Percentiles rank a stretch among this genome's conserved stretches.
Conservation (phyloP, 2,113 vertebrate species). For the Herpailurus yagouaroundi region DNA sequence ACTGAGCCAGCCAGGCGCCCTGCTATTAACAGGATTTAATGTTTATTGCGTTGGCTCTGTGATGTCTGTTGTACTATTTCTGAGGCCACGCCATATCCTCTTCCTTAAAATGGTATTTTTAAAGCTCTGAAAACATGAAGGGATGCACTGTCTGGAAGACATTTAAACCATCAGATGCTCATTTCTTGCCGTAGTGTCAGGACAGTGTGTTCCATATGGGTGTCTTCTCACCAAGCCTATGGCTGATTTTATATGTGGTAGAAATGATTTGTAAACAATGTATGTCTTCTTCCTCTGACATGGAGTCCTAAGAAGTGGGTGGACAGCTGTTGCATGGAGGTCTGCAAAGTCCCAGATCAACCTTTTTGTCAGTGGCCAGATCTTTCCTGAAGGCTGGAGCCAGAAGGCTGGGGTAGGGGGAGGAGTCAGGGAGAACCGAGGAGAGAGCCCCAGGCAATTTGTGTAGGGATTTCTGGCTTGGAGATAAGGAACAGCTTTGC, state of each 20-base stretch:
- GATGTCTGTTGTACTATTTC: not conserved
- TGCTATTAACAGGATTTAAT: not conserved
- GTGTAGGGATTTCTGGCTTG: not conserved
- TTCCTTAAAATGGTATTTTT: not conserved
- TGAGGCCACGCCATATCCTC: not conserved
- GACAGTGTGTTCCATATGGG: not conserved
- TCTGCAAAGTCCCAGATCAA: not conserved
- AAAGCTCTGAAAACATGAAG: not conserved
- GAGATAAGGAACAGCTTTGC: conserved; percentile 43
- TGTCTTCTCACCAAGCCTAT: not conserved
- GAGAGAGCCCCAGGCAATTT: not conserved
- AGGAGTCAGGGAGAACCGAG: not conserved
- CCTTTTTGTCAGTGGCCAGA: conserved; percentile 17
- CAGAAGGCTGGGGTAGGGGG: conserved; percentile 13
- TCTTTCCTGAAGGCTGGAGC: conserved; percentile 4
- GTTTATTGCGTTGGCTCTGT: not conserved
- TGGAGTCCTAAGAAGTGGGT: not conserved
- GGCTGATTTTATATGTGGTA: not conserved
- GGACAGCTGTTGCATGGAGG: not conserved
- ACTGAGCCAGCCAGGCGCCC: too few relatives aligned
- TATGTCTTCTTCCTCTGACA: not conserved
- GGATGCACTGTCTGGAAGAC: not conserved
- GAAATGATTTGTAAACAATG: not conserved
- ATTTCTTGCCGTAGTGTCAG: not conserved
- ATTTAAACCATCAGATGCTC: not conserved